Base-by-base conservation (phyloP, 2,888 invertebrate species). In the Papilio demoleus region DNA sequence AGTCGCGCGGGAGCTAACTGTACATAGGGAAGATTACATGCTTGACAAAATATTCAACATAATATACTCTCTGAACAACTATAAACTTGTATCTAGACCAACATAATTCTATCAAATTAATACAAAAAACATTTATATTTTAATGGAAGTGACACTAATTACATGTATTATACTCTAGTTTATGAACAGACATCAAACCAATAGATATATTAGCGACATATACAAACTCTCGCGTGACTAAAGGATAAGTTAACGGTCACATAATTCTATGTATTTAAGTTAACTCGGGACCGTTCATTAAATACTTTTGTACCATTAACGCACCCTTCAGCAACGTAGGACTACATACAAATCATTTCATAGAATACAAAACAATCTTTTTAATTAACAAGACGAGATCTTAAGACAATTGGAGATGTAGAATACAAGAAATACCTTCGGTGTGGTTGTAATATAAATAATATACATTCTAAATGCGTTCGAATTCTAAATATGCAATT, bases 101-200 rank as follows among this genome's bases (percentile, higher is more conserved):
- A 88, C 83, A 80, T 78, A 86, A 86, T 70, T 68, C 85, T 85
- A 86, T 79, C 71, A 81, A 82, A 85, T 78, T 75, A 84, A 84
- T 75, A 81, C 76, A 86, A 88, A 86, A 88, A 86, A 86, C 83
- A 86, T 87, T 83, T 79, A 85, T 76, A 82, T 82, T 82, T 81
- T 80, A 81, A 82, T 87, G 79, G 80, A 86, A 88, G 85, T 83
- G 84, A 88, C 86, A 82, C 86, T 88, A 88, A 86, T 85, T 85
- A 88, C 86, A 87, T 86, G 83, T 84, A 85, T 81, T 82, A 80
- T 83, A 85, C 80, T 81, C 86, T 87, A 86, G 86, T 83, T 84
- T 83, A 86, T 83, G 79, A 84, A 86, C 85, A 84, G 79, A 83
- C 78, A 81, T 79, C 76, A 83, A 81, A 79, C 67, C 78, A 79